Evolutionary conservation across 2,888 invertebrate genomes (phyloP).

Genomic region (Colostygia pectinataria): DNA sequence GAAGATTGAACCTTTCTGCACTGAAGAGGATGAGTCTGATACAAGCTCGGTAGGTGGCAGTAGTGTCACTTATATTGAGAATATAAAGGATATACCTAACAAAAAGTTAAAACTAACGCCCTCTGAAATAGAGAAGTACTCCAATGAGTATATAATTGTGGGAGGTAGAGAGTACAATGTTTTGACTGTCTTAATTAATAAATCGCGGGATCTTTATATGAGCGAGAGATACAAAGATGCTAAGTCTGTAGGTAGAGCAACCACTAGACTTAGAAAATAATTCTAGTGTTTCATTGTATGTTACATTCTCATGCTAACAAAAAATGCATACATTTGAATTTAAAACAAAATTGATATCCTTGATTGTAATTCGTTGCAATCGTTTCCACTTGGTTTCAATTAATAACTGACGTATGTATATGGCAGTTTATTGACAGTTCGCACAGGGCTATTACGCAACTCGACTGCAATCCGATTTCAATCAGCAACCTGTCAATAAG

Average conservation of each 20-base stretch:
- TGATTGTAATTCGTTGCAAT: no score
- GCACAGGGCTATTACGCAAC: no score
- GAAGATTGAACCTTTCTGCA: neutral
- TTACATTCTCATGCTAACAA: no score
- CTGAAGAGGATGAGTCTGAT: constrained; percentile 19
- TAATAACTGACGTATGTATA: no score
- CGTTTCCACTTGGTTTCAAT: no score
- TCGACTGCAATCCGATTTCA: no score
- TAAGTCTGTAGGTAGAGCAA: constrained; percentile 56
- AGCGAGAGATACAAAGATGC: constrained; percentile 52
- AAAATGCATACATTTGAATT: no score
- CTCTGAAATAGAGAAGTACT: constrained; percentile 52
- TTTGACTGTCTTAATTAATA: constrained; percentile 52
- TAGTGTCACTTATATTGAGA: constrained; percentile 42
- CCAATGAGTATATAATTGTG: constrained; percentile 44
- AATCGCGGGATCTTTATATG: constrained; percentile 52
- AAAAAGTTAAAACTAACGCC: constrained; percentile 42
- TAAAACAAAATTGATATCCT: no score
- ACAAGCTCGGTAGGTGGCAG: constrained; percentile 43
- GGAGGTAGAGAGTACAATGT: constrained; percentile 48
- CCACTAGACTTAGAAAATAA: constrained; percentile 13
- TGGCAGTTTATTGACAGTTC: no score
- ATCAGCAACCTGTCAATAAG: no score
- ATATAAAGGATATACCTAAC: constrained; percentile 2
- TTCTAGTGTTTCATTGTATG: neutral